Evolutionary conservation across 2,113 vertebrate species (phyloP).

Genomic region (Sphaerodactylus townsendi): DNA sequence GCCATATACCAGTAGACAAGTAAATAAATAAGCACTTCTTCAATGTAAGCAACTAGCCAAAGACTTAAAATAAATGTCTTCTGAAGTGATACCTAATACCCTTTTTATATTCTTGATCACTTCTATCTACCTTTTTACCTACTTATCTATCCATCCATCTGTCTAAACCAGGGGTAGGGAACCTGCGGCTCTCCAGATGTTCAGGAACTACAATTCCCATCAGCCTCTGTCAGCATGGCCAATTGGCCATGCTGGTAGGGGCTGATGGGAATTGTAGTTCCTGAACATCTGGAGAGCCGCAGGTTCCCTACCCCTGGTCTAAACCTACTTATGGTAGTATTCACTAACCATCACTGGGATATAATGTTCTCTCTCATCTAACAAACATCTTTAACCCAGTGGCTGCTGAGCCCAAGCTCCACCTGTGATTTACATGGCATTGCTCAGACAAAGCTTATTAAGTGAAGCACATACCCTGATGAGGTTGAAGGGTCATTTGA

Average conservation of each 20-base stretch:
- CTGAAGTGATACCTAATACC: conserved; percentile 27
- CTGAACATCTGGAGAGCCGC: too few relatives aligned
- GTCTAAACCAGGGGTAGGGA: too few relatives aligned
- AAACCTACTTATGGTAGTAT: conserved; percentile 44
- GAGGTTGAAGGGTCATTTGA: conserved; percentile 38
- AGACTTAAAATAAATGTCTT: conserved; percentile 23
- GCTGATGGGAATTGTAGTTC: too few relatives aligned
- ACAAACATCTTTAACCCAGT: conserved; percentile 62
- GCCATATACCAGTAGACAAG: conserved; percentile 31
- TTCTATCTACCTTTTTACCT: too few relatives aligned
- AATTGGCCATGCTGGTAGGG: too few relatives aligned
- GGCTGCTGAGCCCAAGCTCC: conserved; percentile 64
- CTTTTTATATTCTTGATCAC: conserved; percentile 52
- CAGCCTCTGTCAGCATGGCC: too few relatives aligned
- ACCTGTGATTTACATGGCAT: conserved; percentile 55
- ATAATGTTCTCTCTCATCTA: conserved; percentile 60
- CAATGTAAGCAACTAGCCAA: conserved; percentile 3
- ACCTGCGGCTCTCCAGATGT: too few relatives aligned
- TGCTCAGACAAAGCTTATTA: conserved; percentile 60
- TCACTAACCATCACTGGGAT: conserved; percentile 59
- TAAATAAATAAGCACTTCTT: conserved; percentile 37
- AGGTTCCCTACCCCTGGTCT: too few relatives aligned
- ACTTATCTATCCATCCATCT: not conserved
- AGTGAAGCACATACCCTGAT: conserved; percentile 41
- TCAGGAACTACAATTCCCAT: too few relatives aligned